A percentile compares a stretch with the other conserved stretches of the same genome.
These are phyloP conservation scores for Panurus biarmicus DNA, from an alignment of 2,113 vertebrate genomes.

Conservation along the genomic window DNA sequence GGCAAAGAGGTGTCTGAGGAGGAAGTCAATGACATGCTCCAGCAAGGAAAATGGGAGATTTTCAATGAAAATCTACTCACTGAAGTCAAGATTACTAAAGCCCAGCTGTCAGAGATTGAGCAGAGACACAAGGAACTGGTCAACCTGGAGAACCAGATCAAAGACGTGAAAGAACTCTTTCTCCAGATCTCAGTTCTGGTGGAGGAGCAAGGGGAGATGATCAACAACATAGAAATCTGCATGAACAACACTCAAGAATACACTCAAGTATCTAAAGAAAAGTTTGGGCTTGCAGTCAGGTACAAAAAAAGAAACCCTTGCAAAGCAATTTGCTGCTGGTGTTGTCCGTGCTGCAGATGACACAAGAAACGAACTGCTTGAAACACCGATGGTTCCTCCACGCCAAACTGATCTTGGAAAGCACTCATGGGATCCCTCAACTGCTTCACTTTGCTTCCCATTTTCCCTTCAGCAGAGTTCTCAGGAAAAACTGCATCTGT, in stretches of 20 bases:
- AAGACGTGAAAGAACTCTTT: constrained; percentile 87
- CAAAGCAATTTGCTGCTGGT: constrained; percentile 84
- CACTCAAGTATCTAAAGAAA: constrained; percentile 77
- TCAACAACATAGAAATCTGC: constrained; percentile 87
- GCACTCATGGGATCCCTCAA: background rate
- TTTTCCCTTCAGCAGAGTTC: background rate
- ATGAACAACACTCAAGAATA: constrained; percentile 85
- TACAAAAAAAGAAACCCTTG: constrained; percentile 88
- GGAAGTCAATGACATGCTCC: constrained; percentile 87
- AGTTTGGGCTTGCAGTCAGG: constrained; percentile 83
- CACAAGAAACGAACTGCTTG: background rate
- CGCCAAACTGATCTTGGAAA: background rate
- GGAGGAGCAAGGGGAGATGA: constrained; percentile 84
- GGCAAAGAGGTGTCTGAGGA: constrained; percentile 84
- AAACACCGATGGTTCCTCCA: background rate
- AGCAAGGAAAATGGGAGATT: constrained; percentile 90
- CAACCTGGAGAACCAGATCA: constrained; percentile 88
- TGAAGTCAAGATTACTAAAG: constrained; percentile 85
- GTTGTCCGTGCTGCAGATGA: constrained; percentile 79
- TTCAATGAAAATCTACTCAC: constrained; percentile 92
- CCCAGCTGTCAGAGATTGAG: constrained; percentile 90
- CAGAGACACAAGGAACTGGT: constrained; percentile 90
- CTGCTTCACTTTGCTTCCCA: background rate
- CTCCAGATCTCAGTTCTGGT: constrained; percentile 85
- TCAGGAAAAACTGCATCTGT: background rate